phyloP scores from a whole-genome alignment of 2,113 vertebrate species.

The Passer domesticus region DNA sequence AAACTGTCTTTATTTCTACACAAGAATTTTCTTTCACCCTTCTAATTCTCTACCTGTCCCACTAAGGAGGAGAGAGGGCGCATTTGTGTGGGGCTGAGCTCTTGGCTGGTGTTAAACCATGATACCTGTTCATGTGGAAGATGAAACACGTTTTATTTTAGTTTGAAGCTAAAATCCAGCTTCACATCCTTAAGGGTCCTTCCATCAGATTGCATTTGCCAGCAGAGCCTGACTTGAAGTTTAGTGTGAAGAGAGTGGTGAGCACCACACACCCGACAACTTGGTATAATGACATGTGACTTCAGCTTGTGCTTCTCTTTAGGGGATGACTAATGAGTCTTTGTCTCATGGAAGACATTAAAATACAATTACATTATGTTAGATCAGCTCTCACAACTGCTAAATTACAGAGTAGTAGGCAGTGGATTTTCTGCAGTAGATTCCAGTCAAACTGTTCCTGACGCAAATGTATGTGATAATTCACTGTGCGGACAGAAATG shows the following conservation, averaged over 20 bases:
- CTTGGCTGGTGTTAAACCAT: not conserved
- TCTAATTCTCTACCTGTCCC: not conserved
- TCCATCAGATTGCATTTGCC: not conserved
- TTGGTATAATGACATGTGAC: constrained; percentile 17
- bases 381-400: constrained; percentile 56
- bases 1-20: not conserved
- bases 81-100: not conserved
- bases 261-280: not conserved
- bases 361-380: constrained; percentile 55
- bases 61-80: not conserved
- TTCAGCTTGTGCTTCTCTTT: constrained; percentile 43
- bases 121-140: not conserved
- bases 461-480: constrained; percentile 47
- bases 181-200: not conserved
- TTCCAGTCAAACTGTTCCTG: constrained; percentile 59
- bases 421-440: not conserved
- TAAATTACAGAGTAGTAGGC: constrained; percentile 15
- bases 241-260: not conserved
- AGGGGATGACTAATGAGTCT: constrained; percentile 63
- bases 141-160: not conserved
- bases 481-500: constrained; percentile 1
- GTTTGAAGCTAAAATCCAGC: not conserved
- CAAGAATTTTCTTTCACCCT: not conserved
- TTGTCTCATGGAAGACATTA: constrained; percentile 48
- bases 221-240: not conserved